Base-by-base conservation (phyloP, 2,888 invertebrate genomes). In the Onchidella celtica region DNA sequence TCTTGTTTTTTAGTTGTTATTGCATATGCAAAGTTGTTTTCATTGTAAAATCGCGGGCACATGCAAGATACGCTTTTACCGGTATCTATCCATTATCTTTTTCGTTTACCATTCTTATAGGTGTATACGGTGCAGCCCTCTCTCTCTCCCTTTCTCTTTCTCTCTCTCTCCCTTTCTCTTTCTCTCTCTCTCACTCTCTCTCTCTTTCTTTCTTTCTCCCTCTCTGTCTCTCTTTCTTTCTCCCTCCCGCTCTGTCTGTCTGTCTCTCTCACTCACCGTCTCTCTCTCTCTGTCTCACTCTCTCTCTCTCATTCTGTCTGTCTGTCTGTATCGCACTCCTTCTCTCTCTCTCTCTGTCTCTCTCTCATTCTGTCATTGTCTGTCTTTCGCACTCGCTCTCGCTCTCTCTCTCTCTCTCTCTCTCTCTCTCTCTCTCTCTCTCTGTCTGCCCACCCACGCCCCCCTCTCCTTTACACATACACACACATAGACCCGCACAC, bases 251-350 rank as follows among this genome's bases (percentile, higher is more conserved):
- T 21, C 57, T 55, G 21, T 77, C 77, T 55, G 17, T 55, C 77
- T 77, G 17, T 69, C 36, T 69, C 57, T 68, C 61, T n/a, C 57
- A 6, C 57, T 14, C 57, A 57, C n/a, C n/a, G n/a, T n/a, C 2
- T 74, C 36, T 78, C 9, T 59, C 59, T 69, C 36, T 77, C 77
- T 68, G 34, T 68, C 68, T 77, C 66, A 47, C 27, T 70, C 61
- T 78, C 70, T 59, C 61, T 61, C 59, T 59, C 69, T 61, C 40
- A 27, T 59, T 59, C 66, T 14, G n/a, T 55, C 65, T 32, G 73
- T 24, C 69, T n/a, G 76, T 29, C 59, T 27, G 27, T 55, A 65
- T 65, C 61, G 14, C 34, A 29, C 76, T 38, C 63, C n/a, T 2
- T n/a, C 63, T 34, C 36, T 1, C 55, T 27, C 24, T 27, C 63